Evolutionary conservation across 30 jellyfish, hydroid and myxozoan genomes (phyloP).

Genomic region (Pelagia noctiluca): DNA sequence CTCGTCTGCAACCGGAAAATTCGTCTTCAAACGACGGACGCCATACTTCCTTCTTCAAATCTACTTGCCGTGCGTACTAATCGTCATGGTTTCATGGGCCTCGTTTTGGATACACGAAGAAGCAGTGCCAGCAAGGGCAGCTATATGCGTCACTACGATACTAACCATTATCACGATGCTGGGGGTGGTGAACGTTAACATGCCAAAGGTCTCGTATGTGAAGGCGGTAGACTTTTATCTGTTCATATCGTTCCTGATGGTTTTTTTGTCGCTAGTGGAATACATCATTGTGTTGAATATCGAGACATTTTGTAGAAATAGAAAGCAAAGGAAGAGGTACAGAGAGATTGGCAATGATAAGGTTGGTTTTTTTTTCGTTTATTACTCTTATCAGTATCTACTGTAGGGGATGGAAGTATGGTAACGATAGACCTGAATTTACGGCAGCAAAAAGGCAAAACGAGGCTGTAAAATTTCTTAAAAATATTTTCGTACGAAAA

Average conservation of each 20-base stretch:
- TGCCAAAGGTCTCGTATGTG: constrained; percentile 97
- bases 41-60: constrained; percentile 81
- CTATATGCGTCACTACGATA: constrained; percentile 92
- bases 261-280: constrained; percentile 88
- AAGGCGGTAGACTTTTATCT: constrained; percentile 92
- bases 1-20: constrained; percentile 89
- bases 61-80: constrained; percentile 91
- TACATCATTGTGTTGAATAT: constrained; percentile 83
- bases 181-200: constrained; percentile 92
- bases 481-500: no score
- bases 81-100: constrained; percentile 98
- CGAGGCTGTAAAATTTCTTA: no score
- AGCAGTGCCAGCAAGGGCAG: constrained; percentile 99
- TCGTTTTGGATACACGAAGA: constrained; percentile 96
- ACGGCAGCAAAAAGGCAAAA: no score
- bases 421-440: no score
- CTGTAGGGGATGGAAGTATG: no score
- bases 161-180: constrained; percentile 94
- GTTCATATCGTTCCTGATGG: constrained; percentile 87
- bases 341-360: not conserved
- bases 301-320: constrained; percentile 38
- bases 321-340: constrained; percentile 14
- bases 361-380: constrained; percentile 17
- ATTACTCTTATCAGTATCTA: no score
- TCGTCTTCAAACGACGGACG: constrained; percentile 80